A percentile compares a stretch with the other conserved stretches of the same genome.
These are phyloP conservation scores for Hydrophis major DNA, from an alignment of 2,797 vertebrate genomes.

Conservation along the genomic window DNA sequence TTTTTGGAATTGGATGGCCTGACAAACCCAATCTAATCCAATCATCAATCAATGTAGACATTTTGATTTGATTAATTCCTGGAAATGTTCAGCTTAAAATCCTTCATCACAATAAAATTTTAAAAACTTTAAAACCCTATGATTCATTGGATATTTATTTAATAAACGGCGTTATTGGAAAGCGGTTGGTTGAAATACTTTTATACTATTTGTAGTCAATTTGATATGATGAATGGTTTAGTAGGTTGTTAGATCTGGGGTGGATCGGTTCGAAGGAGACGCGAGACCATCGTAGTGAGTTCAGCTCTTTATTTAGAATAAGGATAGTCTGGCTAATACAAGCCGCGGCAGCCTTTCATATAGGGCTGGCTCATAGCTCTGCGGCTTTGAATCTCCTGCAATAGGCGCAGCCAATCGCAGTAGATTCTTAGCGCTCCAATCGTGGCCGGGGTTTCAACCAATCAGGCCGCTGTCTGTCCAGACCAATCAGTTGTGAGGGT, in stretches of 20 bases:
- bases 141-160: not conserved
- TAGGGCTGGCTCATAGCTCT: too few species aligned
- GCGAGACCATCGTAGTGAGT: too few species aligned
- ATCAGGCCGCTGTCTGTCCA: too few species aligned
- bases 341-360: too few species aligned
- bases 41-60: not conserved
- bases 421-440: too few species aligned
- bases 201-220: not conserved
- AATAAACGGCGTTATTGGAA: not conserved
- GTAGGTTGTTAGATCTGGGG: not conserved
- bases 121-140: not conserved
- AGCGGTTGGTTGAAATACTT: not conserved
- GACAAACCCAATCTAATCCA: not conserved
- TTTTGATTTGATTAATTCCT: not conserved
- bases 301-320: too few species aligned
- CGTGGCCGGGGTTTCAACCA: too few species aligned
- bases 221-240: not conserved
- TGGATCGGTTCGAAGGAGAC: too few species aligned
- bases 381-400: too few species aligned
- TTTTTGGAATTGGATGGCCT: not conserved
- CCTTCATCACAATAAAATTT: not conserved
- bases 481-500: too few species aligned
- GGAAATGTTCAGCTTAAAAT: not conserved
- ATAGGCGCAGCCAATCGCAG: too few species aligned
- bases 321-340: too few species aligned